These are phyloP conservation scores for Clytia hemisphaerica DNA, from an alignment of 30 jellyfish, hydroid and myxozoan genomes.

Conservation along the genomic window DNA sequence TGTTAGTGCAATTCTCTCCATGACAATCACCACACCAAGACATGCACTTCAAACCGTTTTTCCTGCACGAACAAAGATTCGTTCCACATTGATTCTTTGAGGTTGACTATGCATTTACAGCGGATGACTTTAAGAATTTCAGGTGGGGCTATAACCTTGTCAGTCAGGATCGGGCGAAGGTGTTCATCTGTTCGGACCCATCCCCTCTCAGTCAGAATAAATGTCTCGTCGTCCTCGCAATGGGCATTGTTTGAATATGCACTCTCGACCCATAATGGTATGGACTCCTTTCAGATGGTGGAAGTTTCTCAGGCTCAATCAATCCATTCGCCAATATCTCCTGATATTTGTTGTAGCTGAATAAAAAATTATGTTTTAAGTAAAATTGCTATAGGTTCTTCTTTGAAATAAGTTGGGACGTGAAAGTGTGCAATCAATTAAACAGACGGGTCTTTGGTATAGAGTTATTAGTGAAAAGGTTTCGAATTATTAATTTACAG, in stretches of 20 bases:
- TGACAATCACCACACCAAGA: conserved; percentile 47
- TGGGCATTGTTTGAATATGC: conserved; percentile 4
- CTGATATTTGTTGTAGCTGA: no score
- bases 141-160: conserved; percentile 42
- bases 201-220: conserved; percentile 16
- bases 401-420: no score
- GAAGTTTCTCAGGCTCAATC: no score
- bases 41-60: conserved; percentile 37
- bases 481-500: no score
- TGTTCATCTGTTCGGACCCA: conserved; percentile 18
- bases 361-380: no score
- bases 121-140: conserved; percentile 23
- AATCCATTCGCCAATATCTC: no score
- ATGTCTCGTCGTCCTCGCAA: conserved; percentile 20
- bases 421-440: no score
- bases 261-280: no score
- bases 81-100: conserved; percentile 47
- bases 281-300: no score
- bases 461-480: no score
- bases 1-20: conserved; percentile 43
- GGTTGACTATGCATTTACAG: conserved; percentile 43
- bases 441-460: no score
- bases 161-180: conserved; percentile 41
- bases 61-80: conserved; percentile 38
- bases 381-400: no score